Evolutionary conservation across 2,888 invertebrate species (phyloP).

Genomic region (Catocala fraxini): DNA sequence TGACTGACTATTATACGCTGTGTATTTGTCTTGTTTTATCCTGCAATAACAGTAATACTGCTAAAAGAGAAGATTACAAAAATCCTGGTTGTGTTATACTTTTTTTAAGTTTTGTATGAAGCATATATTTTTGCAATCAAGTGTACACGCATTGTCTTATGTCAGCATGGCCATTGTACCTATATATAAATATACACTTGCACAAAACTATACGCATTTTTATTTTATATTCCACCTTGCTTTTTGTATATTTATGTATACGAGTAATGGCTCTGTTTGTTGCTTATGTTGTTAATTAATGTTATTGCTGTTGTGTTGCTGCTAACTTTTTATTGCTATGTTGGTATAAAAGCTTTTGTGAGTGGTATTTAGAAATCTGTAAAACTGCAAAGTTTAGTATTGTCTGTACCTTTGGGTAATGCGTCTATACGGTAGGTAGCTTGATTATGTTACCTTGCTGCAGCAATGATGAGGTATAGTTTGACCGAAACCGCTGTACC

Average conservation of each 20-base stretch:
- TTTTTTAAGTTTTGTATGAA: not conserved
- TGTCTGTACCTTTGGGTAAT: too few species aligned
- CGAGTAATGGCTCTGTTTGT: constrained; percentile 75
- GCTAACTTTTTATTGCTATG: not conserved
- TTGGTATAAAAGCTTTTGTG: too few species aligned
- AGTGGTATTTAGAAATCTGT: too few species aligned
- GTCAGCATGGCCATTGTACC: constrained; percentile 81
- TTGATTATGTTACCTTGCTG: not conserved
- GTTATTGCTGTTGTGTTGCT: constrained; percentile 3
- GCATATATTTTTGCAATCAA: constrained; percentile 31
- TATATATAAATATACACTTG: constrained; percentile 80
- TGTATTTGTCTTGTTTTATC: too few species aligned
- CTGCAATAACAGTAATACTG: too few species aligned
- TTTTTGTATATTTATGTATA: constrained; percentile 72
- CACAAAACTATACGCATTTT: constrained; percentile 69
- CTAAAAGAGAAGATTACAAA: too few species aligned
- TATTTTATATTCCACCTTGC: constrained; percentile 63
- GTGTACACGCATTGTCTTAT: constrained; percentile 29
- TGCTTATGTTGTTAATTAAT: constrained; percentile 31
- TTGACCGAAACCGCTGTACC: too few species aligned
- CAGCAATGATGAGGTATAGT: not conserved
- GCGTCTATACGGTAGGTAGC: too few species aligned
- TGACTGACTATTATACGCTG: too few species aligned
- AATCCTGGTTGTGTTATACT: too few species aligned
- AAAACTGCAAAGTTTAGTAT: too few species aligned